A percentile compares a stretch with the other conserved stretches of the same genome.
Conservation (phyloP, 2,888 invertebrate species). For the Sphaerophoria rueppellii region DNA sequence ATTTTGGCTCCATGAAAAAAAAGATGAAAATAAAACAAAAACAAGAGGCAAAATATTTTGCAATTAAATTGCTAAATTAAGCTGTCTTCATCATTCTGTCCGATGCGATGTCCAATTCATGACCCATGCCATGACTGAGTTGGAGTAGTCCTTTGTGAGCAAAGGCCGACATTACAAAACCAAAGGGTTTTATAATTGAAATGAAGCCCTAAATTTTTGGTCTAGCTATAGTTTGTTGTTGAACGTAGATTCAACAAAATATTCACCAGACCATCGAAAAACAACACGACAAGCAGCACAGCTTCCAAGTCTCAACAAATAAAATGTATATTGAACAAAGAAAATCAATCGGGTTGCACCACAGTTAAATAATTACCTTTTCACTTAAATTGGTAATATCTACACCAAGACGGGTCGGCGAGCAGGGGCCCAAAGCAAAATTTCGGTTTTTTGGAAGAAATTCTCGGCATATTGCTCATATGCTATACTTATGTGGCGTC, state of each 20-base stretch:
- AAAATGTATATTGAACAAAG: constrained; percentile 45
- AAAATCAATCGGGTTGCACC: constrained; percentile 50
- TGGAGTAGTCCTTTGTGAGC: not conserved
- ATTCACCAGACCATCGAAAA: not conserved
- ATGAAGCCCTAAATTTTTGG: constrained; percentile 29
- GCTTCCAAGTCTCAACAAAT: constrained; percentile 17
- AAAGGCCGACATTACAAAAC: not conserved
- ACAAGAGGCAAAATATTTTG: constrained; percentile 64
- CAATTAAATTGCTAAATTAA: constrained; percentile 70
- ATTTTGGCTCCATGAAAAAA: constrained; percentile 1
- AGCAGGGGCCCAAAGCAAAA: not conserved
- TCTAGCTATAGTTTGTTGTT: constrained; percentile 25
- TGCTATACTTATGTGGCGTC: too few relatives aligned
- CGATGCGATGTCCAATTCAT: constrained; percentile 44
- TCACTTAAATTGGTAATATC: constrained; percentile 39
- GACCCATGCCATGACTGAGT: constrained; percentile 7
- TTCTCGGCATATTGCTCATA: not conserved
- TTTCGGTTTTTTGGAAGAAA: not conserved
- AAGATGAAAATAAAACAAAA: constrained; percentile 28
- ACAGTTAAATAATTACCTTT: constrained; percentile 64
- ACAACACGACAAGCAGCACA: constrained; percentile 16
- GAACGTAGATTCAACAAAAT: constrained; percentile 31
- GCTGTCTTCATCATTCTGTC: constrained; percentile 66
- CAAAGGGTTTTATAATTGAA: constrained; percentile 48
- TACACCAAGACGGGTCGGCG: constrained; percentile 9